phyloP scores from a whole-genome alignment of 2,888 invertebrate species.

The Tetragonula carbonaria region DNA sequence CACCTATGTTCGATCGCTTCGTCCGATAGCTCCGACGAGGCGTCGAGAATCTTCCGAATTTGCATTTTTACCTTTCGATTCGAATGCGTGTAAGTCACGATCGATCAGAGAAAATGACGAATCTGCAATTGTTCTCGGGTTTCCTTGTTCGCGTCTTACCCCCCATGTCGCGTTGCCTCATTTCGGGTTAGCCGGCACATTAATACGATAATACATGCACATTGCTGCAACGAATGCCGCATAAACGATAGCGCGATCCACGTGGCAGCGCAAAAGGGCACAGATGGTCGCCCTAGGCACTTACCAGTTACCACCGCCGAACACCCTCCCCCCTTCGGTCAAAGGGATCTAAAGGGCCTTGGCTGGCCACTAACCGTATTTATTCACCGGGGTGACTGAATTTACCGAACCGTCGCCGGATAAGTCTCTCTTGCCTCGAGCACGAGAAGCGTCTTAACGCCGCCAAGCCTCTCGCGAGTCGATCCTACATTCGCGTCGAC shows the following conservation, averaged over 20 bases:
- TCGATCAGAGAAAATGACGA: background rate
- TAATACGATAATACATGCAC: slow-evolving; percentile 78
- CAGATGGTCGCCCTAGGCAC: slow-evolving; percentile 84
- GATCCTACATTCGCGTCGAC: slow-evolving; percentile 23
- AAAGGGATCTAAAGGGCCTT: slow-evolving; percentile 81
- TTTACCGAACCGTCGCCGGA: slow-evolving; percentile 75
- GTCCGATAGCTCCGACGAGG: no score
- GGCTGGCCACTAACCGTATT: slow-evolving; percentile 82
- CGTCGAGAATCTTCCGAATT: background rate
- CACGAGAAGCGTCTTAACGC: slow-evolving; percentile 58
- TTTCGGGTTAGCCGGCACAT: slow-evolving; percentile 59
- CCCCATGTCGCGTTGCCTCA: slow-evolving; percentile 38
- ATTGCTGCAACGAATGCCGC: slow-evolving; percentile 80
- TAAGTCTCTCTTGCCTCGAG: slow-evolving; percentile 68
- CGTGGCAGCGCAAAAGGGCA: slow-evolving; percentile 81
- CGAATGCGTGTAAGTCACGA: background rate
- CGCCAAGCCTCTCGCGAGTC: slow-evolving; percentile 38
- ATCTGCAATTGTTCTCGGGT: background rate
- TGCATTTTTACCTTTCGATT: background rate
- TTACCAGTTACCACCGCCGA: slow-evolving; percentile 81
- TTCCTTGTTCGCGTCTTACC: slow-evolving; percentile 2
- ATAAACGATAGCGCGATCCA: slow-evolving; percentile 82
- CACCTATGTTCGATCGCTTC: background rate
- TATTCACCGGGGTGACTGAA: slow-evolving; percentile 82
- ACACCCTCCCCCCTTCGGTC: slow-evolving; percentile 73